phyloP scores from a whole-genome alignment of 2,113 vertebrate genomes.

The Ahaetulla prasina region DNA sequence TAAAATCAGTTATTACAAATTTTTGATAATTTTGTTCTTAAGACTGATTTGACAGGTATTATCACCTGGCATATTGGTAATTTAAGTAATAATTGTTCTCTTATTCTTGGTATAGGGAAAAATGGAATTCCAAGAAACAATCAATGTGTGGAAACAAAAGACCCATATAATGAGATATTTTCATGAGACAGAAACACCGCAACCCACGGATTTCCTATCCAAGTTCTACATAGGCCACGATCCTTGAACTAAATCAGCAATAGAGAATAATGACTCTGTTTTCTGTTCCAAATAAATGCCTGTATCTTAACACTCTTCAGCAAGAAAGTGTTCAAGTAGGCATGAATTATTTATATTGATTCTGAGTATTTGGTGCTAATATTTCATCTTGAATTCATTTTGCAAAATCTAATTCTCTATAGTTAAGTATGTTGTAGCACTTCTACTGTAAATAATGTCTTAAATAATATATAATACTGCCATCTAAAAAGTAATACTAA shows the following conservation, averaged over 20 bases:
- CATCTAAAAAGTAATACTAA: neutral
- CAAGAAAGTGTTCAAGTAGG: neutral
- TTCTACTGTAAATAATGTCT: neutral
- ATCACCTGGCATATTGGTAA: neutral
- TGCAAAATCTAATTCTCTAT: neutral
- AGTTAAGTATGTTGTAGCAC: neutral
- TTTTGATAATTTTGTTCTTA: neutral
- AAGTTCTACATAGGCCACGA: slow-evolving; percentile 89
- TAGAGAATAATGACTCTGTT: slow-evolving; percentile 11
- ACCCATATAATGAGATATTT: slow-evolving; percentile 96
- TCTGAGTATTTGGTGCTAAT: neutral
- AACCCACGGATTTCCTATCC: slow-evolving; percentile 85
- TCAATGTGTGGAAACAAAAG: slow-evolving; percentile 91
- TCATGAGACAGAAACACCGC: slow-evolving; percentile 76
- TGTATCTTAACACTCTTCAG: neutral
- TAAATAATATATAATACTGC: neutral
- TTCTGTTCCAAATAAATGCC: slow-evolving; percentile 66
- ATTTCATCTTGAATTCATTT: neutral
- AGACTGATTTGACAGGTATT: neutral
- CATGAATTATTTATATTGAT: neutral
- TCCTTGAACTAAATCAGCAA: slow-evolving; percentile 70
- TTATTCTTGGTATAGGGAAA: slow-evolving; percentile 76
- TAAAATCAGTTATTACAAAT: neutral
- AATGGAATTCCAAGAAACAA: slow-evolving; percentile 93
- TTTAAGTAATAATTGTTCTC: neutral